Percentiles rank a stretch among this genome's conserved stretches.
These are phyloP conservation scores for Hippoglossus stenolepis DNA, from an alignment of 2,113 vertebrate genomes.

Conservation along the genomic window DNA sequence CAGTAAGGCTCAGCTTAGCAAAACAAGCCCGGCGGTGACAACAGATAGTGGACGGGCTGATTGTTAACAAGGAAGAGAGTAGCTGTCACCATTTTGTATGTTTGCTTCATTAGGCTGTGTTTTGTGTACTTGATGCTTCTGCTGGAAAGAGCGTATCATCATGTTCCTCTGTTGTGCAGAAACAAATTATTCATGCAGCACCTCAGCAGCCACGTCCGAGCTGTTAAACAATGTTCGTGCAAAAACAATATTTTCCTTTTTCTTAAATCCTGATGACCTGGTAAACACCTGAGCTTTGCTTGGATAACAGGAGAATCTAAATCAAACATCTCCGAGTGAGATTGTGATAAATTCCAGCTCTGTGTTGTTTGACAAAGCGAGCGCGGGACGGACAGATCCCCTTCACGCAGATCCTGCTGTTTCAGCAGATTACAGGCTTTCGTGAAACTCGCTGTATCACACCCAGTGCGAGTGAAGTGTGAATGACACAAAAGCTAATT, in stretches of 20 bases:
- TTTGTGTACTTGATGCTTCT: constrained; percentile 8
- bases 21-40: constrained; percentile 18
- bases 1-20: constrained; percentile 29
- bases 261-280: no score
- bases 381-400: neutral
- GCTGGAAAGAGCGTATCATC: no score
- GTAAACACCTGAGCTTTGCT: no score
- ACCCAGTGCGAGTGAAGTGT: constrained; percentile 23
- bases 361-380: neutral
- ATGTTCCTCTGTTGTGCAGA: neutral
- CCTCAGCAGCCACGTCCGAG: no score
- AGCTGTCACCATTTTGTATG: neutral
- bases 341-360: neutral
- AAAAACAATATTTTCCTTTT: neutral
- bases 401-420: neutral
- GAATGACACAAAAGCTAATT: constrained; percentile 72
- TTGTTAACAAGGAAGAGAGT: no score
- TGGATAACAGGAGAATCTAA: neutral
- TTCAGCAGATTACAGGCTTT: constrained; percentile 41
- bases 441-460: constrained; percentile 23
- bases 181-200: neutral
- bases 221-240: neutral
- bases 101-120: neutral
- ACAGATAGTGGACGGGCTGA: neutral
- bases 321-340: neutral